Conservation (phyloP, 2,113 vertebrate species). For the Takifugu flavidus region DNA sequence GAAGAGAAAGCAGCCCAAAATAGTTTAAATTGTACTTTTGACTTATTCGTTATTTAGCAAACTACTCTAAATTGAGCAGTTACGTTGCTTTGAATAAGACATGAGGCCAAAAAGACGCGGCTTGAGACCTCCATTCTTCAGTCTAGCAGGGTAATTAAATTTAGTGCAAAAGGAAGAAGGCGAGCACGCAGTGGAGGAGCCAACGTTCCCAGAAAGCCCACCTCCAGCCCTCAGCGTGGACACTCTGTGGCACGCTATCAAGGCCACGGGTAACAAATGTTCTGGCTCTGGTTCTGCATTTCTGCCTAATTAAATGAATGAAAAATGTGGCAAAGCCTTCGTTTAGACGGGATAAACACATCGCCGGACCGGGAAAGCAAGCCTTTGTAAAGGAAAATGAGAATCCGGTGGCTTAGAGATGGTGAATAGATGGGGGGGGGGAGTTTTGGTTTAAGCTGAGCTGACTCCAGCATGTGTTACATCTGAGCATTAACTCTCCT, state of each 20-base stretch:
- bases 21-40: too few relatives aligned
- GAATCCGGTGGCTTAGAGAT: constrained; percentile 38
- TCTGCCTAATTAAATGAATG: constrained; percentile 67
- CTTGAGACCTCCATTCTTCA: constrained; percentile 37
- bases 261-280: constrained; percentile 68
- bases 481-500: constrained; percentile 39
- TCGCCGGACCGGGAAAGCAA: constrained; percentile 39
- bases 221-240: constrained; percentile 48
- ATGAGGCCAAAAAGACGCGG: constrained; percentile 27
- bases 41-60: background rate
- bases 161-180: constrained; percentile 43
- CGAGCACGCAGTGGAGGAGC: constrained; percentile 24
- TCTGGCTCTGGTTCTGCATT: constrained; percentile 52
- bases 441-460: constrained; percentile 49
- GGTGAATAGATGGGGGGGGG: constrained; percentile 40
- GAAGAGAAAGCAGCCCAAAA: too few relatives aligned
- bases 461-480: constrained; percentile 50
- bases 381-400: constrained; percentile 46
- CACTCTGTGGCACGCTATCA: constrained; percentile 56
- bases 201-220: constrained; percentile 46
- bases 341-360: constrained; percentile 64
- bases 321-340: constrained; percentile 63
- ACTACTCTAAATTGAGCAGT: constrained; percentile 18
- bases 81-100: constrained; percentile 22
- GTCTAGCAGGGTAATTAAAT: constrained; percentile 52